phyloP scores from a whole-genome alignment of 2,888 invertebrate genomes.

The Emmelina monodactyla region DNA sequence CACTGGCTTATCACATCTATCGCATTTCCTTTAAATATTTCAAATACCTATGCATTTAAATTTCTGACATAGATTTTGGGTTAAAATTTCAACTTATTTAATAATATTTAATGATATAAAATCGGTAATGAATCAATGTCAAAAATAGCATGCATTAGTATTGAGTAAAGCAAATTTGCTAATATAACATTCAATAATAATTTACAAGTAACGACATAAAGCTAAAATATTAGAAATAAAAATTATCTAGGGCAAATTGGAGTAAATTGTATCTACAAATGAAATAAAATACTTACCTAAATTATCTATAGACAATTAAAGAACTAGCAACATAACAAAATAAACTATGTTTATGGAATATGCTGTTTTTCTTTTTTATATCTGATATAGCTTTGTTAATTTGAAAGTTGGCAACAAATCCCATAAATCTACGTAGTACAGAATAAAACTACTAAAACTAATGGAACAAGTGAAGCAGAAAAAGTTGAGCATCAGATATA shows the following conservation, averaged over 20 bases:
- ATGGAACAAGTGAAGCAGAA: conserved; percentile 39
- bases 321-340: background rate
- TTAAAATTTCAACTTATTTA: too few relatives aligned
- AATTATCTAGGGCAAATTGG: conserved; percentile 20
- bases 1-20: too few relatives aligned
- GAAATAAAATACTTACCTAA: conserved; percentile 24
- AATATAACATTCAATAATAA: conserved; percentile 24
- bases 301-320: background rate
- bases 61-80: too few relatives aligned
- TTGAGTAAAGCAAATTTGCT: conserved; percentile 27
- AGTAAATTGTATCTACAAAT: conserved; percentile 31
- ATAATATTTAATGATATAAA: too few relatives aligned
- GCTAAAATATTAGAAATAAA: conserved; percentile 26
- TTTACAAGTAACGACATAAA: conserved; percentile 25
- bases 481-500: conserved; percentile 56
- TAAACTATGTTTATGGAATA: too few relatives aligned
- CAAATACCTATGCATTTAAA: too few relatives aligned
- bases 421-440: too few relatives aligned
- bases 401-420: too few relatives aligned
- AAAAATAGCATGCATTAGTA: conserved; percentile 30
- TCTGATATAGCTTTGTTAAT: too few relatives aligned
- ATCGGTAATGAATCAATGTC: too few relatives aligned
- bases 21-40: too few relatives aligned
- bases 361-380: too few relatives aligned
- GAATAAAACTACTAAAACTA: conserved; percentile 34